These are phyloP conservation scores for Pagrus major DNA, from an alignment of 2,113 vertebrate species.

Conservation along the genomic window DNA sequence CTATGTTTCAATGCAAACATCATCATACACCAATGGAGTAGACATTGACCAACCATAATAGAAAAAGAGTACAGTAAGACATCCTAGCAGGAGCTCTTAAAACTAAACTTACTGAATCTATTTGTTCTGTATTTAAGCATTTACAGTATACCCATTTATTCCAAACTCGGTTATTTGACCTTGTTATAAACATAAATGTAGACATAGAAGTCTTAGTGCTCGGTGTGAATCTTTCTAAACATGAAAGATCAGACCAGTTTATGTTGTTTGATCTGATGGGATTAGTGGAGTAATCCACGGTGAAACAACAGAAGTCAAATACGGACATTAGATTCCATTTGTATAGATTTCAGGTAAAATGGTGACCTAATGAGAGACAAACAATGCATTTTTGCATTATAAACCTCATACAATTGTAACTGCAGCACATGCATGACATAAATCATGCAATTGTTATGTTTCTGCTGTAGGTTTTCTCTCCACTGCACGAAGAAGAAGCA, in stretches of 20 bases:
- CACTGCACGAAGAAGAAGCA: slow-evolving; percentile 21
- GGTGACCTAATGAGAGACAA: slow-evolving; percentile 6
- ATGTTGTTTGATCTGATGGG: slow-evolving; percentile 31
- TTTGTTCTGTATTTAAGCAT: background rate
- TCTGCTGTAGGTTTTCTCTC: slow-evolving; percentile 18
- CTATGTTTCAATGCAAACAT: no score
- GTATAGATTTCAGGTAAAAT: background rate
- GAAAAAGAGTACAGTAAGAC: no score
- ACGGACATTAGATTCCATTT: slow-evolving; percentile 16
- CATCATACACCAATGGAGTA: no score
- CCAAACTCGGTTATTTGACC: background rate
- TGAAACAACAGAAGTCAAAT: slow-evolving; percentile 27
- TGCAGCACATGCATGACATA: background rate
- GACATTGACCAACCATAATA: no score
- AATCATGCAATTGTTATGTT: slow-evolving; percentile 7
- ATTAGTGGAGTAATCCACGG: slow-evolving; percentile 32
- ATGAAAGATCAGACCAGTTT: slow-evolving; percentile 40
- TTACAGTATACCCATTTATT: background rate
- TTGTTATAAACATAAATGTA: background rate
- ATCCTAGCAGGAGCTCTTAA: background rate
- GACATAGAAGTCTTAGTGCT: background rate
- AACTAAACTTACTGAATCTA: background rate
- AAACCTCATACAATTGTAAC: background rate
- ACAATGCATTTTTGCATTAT: background rate
- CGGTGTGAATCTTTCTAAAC: slow-evolving; percentile 7